phyloP scores from a whole-genome alignment of 2,888 invertebrate genomes.

The Entomobrya proxima region DNA sequence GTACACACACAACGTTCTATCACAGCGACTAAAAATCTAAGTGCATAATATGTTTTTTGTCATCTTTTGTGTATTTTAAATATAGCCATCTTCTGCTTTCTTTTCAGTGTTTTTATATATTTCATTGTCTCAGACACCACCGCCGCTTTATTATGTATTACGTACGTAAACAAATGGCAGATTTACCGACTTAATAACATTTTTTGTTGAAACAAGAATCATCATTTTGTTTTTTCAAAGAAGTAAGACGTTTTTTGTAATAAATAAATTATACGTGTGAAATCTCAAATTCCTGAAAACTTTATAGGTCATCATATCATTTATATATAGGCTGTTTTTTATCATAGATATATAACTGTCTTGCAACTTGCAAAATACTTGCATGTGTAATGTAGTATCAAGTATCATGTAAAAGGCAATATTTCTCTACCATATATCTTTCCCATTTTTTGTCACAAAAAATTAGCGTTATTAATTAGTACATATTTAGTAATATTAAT shows the following conservation, averaged over 20 bases:
- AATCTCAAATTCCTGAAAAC: background rate
- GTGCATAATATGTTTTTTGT: constrained; percentile 67
- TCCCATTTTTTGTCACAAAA: background rate
- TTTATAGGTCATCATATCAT: background rate
- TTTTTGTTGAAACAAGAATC: background rate
- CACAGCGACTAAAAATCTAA: constrained; percentile 75
- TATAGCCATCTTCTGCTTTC: constrained; percentile 3
- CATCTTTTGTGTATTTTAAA: constrained; percentile 22
- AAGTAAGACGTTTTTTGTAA: background rate
- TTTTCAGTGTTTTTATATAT: constrained; percentile 33
- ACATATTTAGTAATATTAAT: background rate
- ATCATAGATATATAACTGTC: background rate
- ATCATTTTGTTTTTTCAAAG: background rate
- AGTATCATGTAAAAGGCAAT: background rate
- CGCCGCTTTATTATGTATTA: background rate
- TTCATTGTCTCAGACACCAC: constrained; percentile 26
- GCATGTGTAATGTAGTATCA: too few species aligned
- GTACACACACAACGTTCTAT: constrained; percentile 74
- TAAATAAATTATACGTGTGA: background rate
- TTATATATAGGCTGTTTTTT: background rate
- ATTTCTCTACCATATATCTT: background rate
- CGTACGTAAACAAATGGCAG: background rate
- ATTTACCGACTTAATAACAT: constrained; percentile 32
- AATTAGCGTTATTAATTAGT: background rate
- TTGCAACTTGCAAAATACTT: constrained; percentile 4